These are phyloP conservation scores for Ips typographus DNA, from an alignment of 1,140 invertebrate species.

Conservation along the genomic window DNA sequence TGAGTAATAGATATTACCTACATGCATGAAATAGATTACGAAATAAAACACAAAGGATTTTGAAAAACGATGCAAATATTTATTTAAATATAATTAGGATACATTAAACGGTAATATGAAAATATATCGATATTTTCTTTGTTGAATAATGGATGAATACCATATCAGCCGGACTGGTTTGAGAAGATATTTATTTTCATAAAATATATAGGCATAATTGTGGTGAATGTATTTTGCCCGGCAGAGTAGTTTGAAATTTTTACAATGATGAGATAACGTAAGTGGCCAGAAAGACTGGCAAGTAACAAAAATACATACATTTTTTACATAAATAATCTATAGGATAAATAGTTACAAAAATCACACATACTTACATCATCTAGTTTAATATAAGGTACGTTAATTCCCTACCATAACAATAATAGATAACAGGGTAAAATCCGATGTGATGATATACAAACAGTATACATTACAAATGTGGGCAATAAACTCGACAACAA, in stretches of 20 bases:
- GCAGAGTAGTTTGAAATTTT: constrained; percentile 40
- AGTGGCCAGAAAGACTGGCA: constrained; percentile 34
- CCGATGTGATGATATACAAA: constrained; percentile 43
- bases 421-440: constrained; percentile 40
- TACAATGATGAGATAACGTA: constrained; percentile 48
- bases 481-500: constrained; percentile 29
- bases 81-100: constrained; percentile 53
- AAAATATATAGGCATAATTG: background rate
- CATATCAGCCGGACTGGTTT: constrained; percentile 15
- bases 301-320: constrained; percentile 52
- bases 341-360: constrained; percentile 52
- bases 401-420: constrained; percentile 46
- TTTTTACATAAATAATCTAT: constrained; percentile 51
- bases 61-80: constrained; percentile 52
- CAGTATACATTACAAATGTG: constrained; percentile 35
- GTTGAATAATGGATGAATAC: constrained; percentile 29
- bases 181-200: constrained; percentile 18
- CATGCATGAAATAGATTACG: constrained; percentile 6
- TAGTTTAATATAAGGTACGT: constrained; percentile 51
- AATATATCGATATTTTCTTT: constrained; percentile 51
- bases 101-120: constrained; percentile 54
- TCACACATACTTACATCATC: constrained; percentile 51
- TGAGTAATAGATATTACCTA: constrained; percentile 13
- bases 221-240: constrained; percentile 8
- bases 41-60: constrained; percentile 32